phyloP scores from a whole-genome alignment of 1,140 invertebrate genomes.

The Drosophila malerkotliana region DNA sequence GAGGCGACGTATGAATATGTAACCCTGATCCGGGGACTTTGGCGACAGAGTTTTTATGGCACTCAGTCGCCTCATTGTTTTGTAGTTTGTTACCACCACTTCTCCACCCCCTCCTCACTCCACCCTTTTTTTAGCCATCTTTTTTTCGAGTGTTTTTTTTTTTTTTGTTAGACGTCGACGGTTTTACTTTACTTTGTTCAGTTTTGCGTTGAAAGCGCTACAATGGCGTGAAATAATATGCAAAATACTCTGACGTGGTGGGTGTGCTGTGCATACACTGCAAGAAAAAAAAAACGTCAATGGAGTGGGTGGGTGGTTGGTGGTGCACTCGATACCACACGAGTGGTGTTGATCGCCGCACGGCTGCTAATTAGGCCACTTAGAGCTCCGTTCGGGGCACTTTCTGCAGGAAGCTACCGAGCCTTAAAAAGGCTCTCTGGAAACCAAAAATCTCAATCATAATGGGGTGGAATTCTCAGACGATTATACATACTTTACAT shows the following conservation, averaged over 20 bases:
- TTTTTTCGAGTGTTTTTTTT: constrained; percentile 19
- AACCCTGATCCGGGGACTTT: constrained; percentile 11
- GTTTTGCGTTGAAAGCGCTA: constrained; percentile 70
- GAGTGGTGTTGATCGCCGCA: constrained; percentile 80
- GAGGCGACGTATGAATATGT: constrained; percentile 24
- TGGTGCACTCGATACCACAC: constrained; percentile 54
- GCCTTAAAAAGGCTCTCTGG: background rate
- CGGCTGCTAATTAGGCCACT: constrained; percentile 80
- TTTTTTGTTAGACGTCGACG: constrained; percentile 4
- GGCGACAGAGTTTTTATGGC: constrained; percentile 75
- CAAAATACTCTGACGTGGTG: constrained; percentile 64
- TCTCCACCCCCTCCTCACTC: background rate
- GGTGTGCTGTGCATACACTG: background rate
- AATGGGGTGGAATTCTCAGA: constrained; percentile 51
- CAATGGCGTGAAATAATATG: constrained; percentile 82
- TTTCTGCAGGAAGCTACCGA: constrained; percentile 68
- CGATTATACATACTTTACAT: background rate
- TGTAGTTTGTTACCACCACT: constrained; percentile 52
- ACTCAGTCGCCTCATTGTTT: constrained; percentile 75
- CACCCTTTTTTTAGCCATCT: constrained; percentile 26
- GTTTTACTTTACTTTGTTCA: constrained; percentile 36
- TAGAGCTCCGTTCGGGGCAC: constrained; percentile 63
- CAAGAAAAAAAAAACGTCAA: background rate
- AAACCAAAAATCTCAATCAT: background rate
- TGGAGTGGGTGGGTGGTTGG: constrained; percentile 2